Evolutionary conservation across 2,113 vertebrate genomes (phyloP).

Genomic region (Aphyosemion australe): DNA sequence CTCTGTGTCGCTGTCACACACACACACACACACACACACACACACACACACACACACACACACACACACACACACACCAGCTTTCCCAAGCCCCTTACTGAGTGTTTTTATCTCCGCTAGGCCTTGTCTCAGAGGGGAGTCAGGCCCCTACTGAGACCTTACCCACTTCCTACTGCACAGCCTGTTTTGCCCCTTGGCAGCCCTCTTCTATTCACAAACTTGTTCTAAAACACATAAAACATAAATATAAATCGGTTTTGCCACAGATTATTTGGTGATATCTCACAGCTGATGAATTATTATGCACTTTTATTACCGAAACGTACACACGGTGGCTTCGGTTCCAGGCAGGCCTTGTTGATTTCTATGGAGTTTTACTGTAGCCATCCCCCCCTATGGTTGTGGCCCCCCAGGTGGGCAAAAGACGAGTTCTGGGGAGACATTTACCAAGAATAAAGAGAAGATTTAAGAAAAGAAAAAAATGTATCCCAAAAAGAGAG

Average conservation of each 20-base stretch:
- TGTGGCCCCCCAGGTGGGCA: slow-evolving; percentile 24
- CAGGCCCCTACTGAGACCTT: slow-evolving; percentile 76
- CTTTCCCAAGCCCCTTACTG: slow-evolving; percentile 75
- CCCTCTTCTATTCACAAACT: slow-evolving; percentile 67
- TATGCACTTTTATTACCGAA: not conserved
- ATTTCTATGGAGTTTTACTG: slow-evolving; percentile 9
- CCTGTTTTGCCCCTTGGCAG: slow-evolving; percentile 71
- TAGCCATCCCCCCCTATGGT: slow-evolving; percentile 4
- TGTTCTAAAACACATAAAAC: slow-evolving; percentile 38
- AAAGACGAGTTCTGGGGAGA: slow-evolving; percentile 29
- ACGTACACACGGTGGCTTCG: slow-evolving; percentile 9
- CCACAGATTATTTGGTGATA: slow-evolving; percentile 35
- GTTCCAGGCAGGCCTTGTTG: not conserved
- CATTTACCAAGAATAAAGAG: slow-evolving; percentile 37
- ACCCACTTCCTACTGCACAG: slow-evolving; percentile 71
- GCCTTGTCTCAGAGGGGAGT: slow-evolving; percentile 76
- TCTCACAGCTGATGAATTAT: slow-evolving; percentile 32
- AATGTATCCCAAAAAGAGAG: not conserved
- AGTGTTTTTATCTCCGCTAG: slow-evolving; percentile 72
- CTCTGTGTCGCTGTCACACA: slow-evolving; percentile 31
- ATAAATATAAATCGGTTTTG: slow-evolving; percentile 62
- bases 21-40: slow-evolving; percentile 47
- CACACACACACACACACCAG: slow-evolving; percentile 51
- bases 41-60: slow-evolving; percentile 51
- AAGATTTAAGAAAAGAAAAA: slow-evolving; percentile 5